Evolutionary conservation across 2,888 invertebrate genomes (phyloP), one percentile per base, ranked within the genome.

Genomic region (Ptychoptera contaminata): DNA sequence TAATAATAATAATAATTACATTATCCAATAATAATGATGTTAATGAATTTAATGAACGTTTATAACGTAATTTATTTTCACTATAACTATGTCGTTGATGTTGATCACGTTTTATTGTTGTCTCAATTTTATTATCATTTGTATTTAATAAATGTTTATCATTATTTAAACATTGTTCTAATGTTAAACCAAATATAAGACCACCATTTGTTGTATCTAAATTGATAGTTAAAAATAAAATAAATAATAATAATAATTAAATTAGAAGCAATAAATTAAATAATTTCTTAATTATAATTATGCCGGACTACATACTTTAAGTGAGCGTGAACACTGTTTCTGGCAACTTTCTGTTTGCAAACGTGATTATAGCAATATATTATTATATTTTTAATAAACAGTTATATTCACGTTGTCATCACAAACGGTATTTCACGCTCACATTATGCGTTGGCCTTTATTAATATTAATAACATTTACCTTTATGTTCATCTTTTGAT

Each of bases 111-210:
- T 23, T 23, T 7, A 23, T n/a, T n/a, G n/a, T n/a, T n/a, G n/a
- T 34, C 68, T 32, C 34, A 32, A n/a, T 46, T 59, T 63, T 9
- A 58, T 60, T 14, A 58, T 50, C 46, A 45, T 12, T 49, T 49
- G 43, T 44, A 14, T 37, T 29, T n/a, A 43, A 40, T 2, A 43
- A 40, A 40, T 56, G 56, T 31, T 53, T 51, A 64, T 91, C 91
- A 54, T 86, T 82, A 58, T 83, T 81, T 54, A 92, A 76, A 60
- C 91, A 91, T 58, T 84, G 84, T 43, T 78, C 72, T 52, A 93
- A 67, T 2, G 90, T 79, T 51, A 90, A 79, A 8, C 91, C 91
- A 58, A 93, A 93, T 45, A 88, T 83, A 53, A 82, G 69, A 46
- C 85, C 80, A 51, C 69, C 61, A 12, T n/a, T 16, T 35, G 14